A percentile compares a stretch with the other conserved stretches of the same genome.
Conservation (phyloP, 2,888 invertebrate genomes). For the Drepanosiphum platanoidis region DNA sequence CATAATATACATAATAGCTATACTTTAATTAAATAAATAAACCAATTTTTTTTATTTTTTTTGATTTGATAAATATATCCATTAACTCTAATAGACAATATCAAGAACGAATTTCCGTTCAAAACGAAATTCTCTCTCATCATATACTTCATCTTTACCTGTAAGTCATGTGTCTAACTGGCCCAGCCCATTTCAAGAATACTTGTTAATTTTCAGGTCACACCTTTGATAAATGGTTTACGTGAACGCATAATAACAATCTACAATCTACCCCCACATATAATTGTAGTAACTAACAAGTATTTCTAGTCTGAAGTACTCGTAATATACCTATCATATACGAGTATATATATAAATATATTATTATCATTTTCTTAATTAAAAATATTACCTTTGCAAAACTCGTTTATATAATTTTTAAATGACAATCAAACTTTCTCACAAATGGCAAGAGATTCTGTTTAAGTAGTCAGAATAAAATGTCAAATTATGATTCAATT, state of each 20-base stretch:
- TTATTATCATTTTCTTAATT: not conserved
- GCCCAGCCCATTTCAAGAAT: constrained; percentile 30
- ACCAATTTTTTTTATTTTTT: not conserved
- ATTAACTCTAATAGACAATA: constrained; percentile 2
- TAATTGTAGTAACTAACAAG: constrained; percentile 4
- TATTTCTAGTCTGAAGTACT: not conserved
- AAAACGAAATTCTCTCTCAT: constrained; percentile 10
- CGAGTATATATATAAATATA: not conserved
- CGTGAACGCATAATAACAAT: not conserved
- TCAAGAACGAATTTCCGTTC: constrained; percentile 3
- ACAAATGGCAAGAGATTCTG: not conserved
- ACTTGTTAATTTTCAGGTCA: constrained; percentile 35
- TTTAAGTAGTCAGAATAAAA: constrained; percentile 16
- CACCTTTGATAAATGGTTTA: constrained; percentile 33
- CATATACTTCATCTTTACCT: not conserved
- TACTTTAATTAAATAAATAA: not conserved
- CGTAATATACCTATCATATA: no score
- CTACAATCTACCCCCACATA: not conserved
- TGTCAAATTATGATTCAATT: no score
- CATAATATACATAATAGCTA: not conserved
- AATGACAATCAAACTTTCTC: constrained; percentile 6
- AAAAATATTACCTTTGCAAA: constrained; percentile 27
- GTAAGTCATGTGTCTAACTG: not conserved
- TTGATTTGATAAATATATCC: not conserved
- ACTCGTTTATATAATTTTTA: constrained; percentile 25